phyloP scores from a whole-genome alignment of 2,888 invertebrate species.

The Caenorhabditis sp. region DNA sequence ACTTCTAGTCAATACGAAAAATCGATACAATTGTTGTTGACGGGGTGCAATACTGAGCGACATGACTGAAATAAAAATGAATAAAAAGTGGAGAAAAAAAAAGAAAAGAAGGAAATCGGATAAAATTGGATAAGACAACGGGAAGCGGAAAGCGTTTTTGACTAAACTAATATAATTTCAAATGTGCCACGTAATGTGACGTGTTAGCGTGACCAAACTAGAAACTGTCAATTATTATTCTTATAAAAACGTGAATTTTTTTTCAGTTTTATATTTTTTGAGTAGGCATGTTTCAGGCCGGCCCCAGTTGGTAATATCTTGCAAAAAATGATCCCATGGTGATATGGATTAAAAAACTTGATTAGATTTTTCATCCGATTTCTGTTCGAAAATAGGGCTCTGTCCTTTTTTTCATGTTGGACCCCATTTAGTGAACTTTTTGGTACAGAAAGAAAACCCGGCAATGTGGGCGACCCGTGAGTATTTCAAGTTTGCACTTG shows the following conservation, averaged over 20 bases:
- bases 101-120: neutral
- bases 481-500: no score
- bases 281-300: slow-evolving; percentile 4
- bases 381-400: no score
- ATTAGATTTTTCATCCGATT: no score
- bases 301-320: neutral
- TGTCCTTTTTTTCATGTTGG: no score
- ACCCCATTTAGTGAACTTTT: no score
- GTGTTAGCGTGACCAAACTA: neutral
- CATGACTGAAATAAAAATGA: slow-evolving; percentile 20
- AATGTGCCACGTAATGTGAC: neutral
- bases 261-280: neutral
- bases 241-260: slow-evolving; percentile 1
- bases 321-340: no score
- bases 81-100: neutral
- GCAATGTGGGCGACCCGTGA: no score
- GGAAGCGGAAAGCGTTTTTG: neutral
- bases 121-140: neutral
- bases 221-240: neutral
- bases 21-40: slow-evolving; percentile 14
- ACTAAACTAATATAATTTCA: neutral
- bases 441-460: no score
- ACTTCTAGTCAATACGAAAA: slow-evolving; percentile 30
- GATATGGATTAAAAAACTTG: no score
- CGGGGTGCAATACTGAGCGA: slow-evolving; percentile 27